Percentiles rank a stretch among this genome's conserved stretches.
Conservation (phyloP, 2,797 vertebrate species). For the Adrianichthys oophorus region DNA sequence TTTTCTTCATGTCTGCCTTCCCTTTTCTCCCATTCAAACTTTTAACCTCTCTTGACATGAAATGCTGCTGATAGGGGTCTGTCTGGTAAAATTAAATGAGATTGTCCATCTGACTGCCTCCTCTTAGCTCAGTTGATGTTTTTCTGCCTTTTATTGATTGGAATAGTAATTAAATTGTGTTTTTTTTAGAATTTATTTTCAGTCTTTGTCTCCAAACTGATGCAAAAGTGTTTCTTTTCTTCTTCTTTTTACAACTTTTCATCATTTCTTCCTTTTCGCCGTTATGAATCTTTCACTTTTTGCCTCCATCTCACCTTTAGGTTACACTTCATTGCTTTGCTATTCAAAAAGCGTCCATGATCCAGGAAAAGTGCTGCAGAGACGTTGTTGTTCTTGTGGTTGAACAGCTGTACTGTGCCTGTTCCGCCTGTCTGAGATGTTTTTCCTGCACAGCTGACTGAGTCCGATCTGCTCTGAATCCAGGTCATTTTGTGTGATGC, state of each 20-base stretch:
- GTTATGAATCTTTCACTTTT: conserved; percentile 4
- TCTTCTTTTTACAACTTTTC: conserved; percentile 9
- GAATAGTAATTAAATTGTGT: no score
- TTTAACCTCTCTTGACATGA: conserved; percentile 31
- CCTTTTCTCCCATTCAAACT: conserved; percentile 2
- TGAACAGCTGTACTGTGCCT: conserved; percentile 20
- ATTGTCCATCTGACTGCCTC: conserved; percentile 24
- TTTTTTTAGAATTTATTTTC: no score
- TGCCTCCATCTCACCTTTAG: conserved; percentile 4
- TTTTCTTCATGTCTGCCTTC: conserved; percentile 10
- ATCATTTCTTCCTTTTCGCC: conserved; percentile 8
- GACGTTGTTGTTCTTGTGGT: conserved; percentile 28
- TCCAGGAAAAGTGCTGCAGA: conserved; percentile 38
- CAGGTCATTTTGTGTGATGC: conserved; percentile 6
- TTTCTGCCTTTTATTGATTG: no score
- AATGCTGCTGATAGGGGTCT: conserved; percentile 11
- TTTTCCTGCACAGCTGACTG: conserved; percentile 25
- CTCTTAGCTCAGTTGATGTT: background rate
- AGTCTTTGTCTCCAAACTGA: no score
- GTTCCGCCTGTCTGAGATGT: conserved; percentile 25
- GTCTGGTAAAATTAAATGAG: conserved; percentile 48
- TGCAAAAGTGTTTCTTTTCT: no score
- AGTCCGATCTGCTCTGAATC: conserved; percentile 10
- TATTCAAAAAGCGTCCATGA: conserved; percentile 40
- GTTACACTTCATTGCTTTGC: conserved; percentile 18